Evolutionary conservation across 1,140 invertebrate species (phyloP).

Genomic region (Condylostylus longicornis): DNA sequence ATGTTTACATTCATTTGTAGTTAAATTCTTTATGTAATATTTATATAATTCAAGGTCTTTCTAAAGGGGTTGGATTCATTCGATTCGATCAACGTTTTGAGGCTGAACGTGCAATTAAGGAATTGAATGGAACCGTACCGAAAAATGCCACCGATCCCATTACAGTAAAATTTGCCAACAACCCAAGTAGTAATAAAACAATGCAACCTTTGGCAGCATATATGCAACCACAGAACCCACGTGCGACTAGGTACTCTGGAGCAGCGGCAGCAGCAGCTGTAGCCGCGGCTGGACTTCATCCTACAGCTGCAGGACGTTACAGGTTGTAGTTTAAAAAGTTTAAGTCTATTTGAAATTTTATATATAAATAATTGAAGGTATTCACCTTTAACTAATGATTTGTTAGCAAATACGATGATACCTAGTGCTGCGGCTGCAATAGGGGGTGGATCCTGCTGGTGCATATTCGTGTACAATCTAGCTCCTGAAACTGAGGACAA

Average conservation of each 20-base stretch:
- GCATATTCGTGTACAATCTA: slow-evolving; percentile 97
- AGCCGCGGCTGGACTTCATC: slow-evolving; percentile 58
- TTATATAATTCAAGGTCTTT: slow-evolving; percentile 53
- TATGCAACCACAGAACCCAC: slow-evolving; percentile 54
- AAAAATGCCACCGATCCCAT: slow-evolving; percentile 93
- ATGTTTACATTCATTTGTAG: neutral
- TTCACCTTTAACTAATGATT: slow-evolving; percentile 84
- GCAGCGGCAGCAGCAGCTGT: slow-evolving; percentile 35
- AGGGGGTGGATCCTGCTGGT: slow-evolving; percentile 78
- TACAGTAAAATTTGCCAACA: slow-evolving; percentile 99
- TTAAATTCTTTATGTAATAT: neutral
- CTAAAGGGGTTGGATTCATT: slow-evolving; percentile 98
- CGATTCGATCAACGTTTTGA: slow-evolving; percentile 95
- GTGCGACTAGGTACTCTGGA: slow-evolving; percentile 69
- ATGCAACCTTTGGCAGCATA: slow-evolving; percentile 85
- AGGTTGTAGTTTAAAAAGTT: slow-evolving; percentile 44
- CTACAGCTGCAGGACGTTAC: slow-evolving; percentile 65
- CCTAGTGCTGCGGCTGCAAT: slow-evolving; percentile 66
- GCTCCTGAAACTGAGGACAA: slow-evolving; percentile 97
- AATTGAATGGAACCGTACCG: slow-evolving; percentile 92
- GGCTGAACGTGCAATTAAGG: slow-evolving; percentile 93
- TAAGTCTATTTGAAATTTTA: slow-evolving; percentile 8
- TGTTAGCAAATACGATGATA: slow-evolving; percentile 73
- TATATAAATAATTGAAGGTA: slow-evolving; percentile 46
- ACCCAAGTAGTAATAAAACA: slow-evolving; percentile 88